These are phyloP conservation scores for Pseudanteris insignis DNA, from an alignment of 2,888 invertebrate genomes.

Conservation along the genomic window DNA sequence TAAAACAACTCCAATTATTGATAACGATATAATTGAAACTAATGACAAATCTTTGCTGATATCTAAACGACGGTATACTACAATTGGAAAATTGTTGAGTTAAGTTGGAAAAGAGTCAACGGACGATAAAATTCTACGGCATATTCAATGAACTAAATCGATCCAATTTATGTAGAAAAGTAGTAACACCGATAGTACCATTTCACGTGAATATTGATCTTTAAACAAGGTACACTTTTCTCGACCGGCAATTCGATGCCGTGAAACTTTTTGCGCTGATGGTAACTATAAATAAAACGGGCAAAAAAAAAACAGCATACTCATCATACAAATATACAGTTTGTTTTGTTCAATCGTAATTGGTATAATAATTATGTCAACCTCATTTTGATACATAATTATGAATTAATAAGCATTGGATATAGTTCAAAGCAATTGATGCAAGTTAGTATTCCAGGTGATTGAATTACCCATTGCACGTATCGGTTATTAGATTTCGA, in stretches of 20 bases:
- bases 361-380: conserved; percentile 5
- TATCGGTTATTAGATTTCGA: too few relatives aligned
- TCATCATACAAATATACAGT: background rate
- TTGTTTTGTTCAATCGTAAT: conserved; percentile 2
- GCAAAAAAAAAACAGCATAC: conserved; percentile 2
- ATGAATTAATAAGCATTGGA: conserved; percentile 4
- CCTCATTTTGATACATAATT: conserved; percentile 17
- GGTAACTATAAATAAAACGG: too few relatives aligned
- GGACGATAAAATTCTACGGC: conserved; percentile 6
- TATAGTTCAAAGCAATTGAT: background rate
- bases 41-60: too few relatives aligned
- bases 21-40: too few relatives aligned
- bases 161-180: conserved; percentile 26
- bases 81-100: too few relatives aligned
- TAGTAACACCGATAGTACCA: conserved; percentile 28
- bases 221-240: conserved; percentile 25
- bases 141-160: conserved; percentile 19
- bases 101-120: too few relatives aligned
- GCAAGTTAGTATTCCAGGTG: background rate
- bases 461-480: too few relatives aligned
- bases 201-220: conserved; percentile 32
- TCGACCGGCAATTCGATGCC: conserved; percentile 5
- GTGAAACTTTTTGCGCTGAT: conserved; percentile 1
- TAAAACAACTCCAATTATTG: too few relatives aligned
- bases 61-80: too few relatives aligned